phyloP scores from a whole-genome alignment of 2,113 vertebrate species.

The Aegithalos caudatus region DNA sequence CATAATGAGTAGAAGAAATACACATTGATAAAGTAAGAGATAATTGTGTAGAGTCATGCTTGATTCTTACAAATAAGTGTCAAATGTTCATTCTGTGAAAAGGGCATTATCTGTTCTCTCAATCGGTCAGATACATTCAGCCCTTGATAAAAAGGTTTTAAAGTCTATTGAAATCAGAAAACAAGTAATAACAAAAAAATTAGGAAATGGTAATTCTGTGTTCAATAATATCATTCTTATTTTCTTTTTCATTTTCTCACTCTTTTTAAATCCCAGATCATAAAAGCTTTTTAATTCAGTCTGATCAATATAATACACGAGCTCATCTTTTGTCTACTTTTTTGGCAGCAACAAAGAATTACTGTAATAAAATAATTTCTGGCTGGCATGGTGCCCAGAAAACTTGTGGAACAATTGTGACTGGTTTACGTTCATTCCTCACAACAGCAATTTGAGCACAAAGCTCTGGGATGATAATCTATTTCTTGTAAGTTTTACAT shows the following conservation, averaged over 20 bases:
- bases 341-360: constrained; percentile 45
- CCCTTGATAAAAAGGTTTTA: neutral
- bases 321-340: neutral
- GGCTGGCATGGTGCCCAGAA: constrained; percentile 42
- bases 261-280: neutral
- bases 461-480: constrained; percentile 60
- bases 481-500: constrained; percentile 67
- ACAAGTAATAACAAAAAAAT: neutral
- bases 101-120: neutral
- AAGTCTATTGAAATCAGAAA: neutral
- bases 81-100: neutral
- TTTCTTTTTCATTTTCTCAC: neutral
- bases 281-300: constrained; percentile 12
- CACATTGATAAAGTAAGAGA: neutral
- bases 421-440: constrained; percentile 1
- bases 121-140: neutral
- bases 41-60: neutral
- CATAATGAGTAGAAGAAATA: neutral
- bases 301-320: neutral
- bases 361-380: constrained; percentile 62
- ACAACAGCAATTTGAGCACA: constrained; percentile 9
- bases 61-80: neutral
- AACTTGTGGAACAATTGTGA: constrained; percentile 21
- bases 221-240: neutral
- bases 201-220: neutral